Evolutionary conservation across 2,113 vertebrate genomes (phyloP).

Genomic region (Varanus salvator): DNA sequence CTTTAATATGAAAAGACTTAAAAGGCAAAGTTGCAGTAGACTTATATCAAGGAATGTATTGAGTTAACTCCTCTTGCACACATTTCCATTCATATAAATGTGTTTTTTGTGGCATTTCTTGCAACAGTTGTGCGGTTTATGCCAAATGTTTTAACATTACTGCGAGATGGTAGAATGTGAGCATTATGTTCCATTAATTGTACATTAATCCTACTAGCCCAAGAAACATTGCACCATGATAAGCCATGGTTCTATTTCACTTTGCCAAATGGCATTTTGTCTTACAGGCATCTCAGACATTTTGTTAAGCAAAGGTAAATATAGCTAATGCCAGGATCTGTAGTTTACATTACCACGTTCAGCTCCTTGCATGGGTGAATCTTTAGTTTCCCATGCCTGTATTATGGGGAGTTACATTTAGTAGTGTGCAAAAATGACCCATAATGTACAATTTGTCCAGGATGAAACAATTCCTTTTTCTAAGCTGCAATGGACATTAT

Average conservation of each 20-base stretch:
- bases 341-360: neutral
- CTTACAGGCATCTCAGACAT: neutral
- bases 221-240: neutral
- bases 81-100: neutral
- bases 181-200: neutral
- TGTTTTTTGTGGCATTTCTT: neutral
- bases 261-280: neutral
- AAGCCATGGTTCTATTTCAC: neutral
- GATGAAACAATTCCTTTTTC: neutral
- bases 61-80: neutral
- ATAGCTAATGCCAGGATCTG: neutral
- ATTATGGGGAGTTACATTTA: neutral
- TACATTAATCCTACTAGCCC: neutral
- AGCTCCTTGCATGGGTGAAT: neutral
- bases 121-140: neutral
- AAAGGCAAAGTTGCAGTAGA: slow-evolving; percentile 29
- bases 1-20: slow-evolving; percentile 13
- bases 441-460: neutral
- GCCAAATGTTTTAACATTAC: neutral
- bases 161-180: neutral
- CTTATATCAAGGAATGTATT: slow-evolving; percentile 24
- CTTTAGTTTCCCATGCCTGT: neutral
- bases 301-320: neutral
- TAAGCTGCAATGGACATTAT: neutral
- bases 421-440: neutral